A percentile compares a stretch with the other conserved stretches of the same genome.
Conservation (phyloP, 2,888 invertebrate species). For the Pachymerium ferrugineum region DNA sequence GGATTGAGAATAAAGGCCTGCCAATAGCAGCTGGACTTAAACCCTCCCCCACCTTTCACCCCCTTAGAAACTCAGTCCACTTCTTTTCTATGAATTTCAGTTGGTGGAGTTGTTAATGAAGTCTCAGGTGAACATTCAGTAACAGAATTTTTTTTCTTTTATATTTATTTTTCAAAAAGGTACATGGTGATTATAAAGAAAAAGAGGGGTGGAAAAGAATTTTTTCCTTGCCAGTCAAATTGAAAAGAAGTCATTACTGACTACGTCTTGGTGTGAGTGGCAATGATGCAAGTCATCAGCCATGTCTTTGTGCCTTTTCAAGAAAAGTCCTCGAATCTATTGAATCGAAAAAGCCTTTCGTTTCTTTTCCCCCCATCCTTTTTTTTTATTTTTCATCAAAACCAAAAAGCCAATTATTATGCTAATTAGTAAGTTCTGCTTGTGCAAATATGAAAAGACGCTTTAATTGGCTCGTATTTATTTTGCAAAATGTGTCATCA, state of each 20-base stretch:
- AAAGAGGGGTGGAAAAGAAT: too few species aligned
- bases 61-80: background rate
- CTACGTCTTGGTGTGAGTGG: background rate
- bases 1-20: background rate
- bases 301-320: slow-evolving; percentile 13
- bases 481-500: background rate
- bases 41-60: too few species aligned
- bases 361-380: background rate
- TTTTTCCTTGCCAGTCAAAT: background rate
- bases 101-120: background rate
- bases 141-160: background rate
- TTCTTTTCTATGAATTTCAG: background rate
- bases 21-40: background rate
- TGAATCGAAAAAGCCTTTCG: background rate
- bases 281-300: slow-evolving; percentile 2
- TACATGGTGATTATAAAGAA: background rate
- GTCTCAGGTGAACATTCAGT: background rate
- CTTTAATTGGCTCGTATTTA: too few species aligned
- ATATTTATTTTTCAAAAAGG: background rate
- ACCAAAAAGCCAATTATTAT: too few species aligned
- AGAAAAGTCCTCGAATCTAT: slow-evolving; percentile 7
- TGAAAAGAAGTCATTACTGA: slow-evolving; percentile 4
- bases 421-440: too few species aligned
- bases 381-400: background rate
- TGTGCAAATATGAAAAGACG: background rate